Evolutionary conservation across 2,797 vertebrate species (phyloP).

Genomic region (Spheniscus humboldti): DNA sequence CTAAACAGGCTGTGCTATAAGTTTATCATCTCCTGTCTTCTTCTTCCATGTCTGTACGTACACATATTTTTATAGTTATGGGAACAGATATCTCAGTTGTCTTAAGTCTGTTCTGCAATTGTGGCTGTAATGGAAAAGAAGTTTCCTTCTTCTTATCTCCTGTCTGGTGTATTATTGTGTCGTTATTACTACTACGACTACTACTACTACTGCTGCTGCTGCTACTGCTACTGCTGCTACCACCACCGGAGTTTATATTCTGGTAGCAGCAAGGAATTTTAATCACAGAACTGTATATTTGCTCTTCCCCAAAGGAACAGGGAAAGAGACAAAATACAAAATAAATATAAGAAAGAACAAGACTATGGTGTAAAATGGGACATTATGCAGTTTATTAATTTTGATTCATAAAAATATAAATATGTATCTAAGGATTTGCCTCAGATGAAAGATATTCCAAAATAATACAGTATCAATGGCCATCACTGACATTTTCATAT

Average conservation of each 20-base stretch:
- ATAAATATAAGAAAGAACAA: neutral
- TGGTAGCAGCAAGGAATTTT: neutral
- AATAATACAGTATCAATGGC: neutral
- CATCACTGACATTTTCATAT: neutral
- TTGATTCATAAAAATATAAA: neutral
- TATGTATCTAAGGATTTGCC: neutral
- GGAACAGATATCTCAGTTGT: neutral
- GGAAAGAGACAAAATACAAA: neutral
- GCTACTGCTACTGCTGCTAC: neutral
- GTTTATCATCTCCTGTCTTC: neutral
- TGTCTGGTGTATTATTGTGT: neutral
- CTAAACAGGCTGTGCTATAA: neutral
- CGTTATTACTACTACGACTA: neutral
- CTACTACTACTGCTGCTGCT: no score
- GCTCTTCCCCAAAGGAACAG: neutral
- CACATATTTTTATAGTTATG: neutral
- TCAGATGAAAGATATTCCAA: neutral
- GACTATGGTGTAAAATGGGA: neutral
- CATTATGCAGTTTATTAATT: neutral
- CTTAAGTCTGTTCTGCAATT: neutral
- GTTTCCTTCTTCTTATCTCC: neutral
- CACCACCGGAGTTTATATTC: neutral
- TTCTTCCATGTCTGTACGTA: neutral
- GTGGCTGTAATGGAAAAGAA: neutral
- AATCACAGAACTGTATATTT: neutral